phyloP scores from a whole-genome alignment of 2,113 vertebrate species.

The Gallinago paraguaiae region DNA sequence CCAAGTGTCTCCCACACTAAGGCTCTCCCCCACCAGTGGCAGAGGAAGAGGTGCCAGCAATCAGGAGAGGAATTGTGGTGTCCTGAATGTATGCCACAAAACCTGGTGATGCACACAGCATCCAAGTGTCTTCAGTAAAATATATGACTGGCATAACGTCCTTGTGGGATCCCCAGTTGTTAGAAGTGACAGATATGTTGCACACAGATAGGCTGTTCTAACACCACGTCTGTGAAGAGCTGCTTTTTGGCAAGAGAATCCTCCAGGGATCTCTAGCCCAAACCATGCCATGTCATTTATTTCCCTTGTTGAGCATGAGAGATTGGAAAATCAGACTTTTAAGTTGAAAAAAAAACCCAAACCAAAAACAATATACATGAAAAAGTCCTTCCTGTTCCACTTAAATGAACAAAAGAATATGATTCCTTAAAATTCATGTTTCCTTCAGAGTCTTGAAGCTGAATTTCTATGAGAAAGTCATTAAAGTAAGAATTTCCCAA shows the following conservation, averaged over 20 bases:
- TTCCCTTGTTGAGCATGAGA: neutral
- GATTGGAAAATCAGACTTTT: neutral
- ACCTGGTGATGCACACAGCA: neutral
- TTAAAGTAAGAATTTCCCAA: neutral
- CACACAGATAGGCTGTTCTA: neutral
- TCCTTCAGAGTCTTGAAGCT: neutral
- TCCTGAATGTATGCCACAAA: neutral
- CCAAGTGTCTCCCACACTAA: neutral
- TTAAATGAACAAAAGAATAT: neutral
- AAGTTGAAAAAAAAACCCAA: no score
- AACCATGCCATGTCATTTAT: neutral
- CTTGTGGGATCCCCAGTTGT: neutral
- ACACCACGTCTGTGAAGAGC: rapidly evolving
- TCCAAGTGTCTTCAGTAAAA: neutral
- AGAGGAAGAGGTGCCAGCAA: neutral
- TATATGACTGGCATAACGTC: neutral
- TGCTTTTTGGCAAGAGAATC: neutral
- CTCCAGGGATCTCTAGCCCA: neutral
- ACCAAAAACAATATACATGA: neutral
- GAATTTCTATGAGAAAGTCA: neutral
- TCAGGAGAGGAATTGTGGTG: neutral
- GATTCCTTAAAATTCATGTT: neutral
- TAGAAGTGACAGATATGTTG: neutral
- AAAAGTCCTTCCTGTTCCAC: neutral
- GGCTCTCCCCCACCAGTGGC: neutral